A percentile compares a stretch with the other conserved stretches of the same genome.
phyloP scores from a whole-genome alignment of 2,113 vertebrate genomes.

The Cyprinodon variegatus region DNA sequence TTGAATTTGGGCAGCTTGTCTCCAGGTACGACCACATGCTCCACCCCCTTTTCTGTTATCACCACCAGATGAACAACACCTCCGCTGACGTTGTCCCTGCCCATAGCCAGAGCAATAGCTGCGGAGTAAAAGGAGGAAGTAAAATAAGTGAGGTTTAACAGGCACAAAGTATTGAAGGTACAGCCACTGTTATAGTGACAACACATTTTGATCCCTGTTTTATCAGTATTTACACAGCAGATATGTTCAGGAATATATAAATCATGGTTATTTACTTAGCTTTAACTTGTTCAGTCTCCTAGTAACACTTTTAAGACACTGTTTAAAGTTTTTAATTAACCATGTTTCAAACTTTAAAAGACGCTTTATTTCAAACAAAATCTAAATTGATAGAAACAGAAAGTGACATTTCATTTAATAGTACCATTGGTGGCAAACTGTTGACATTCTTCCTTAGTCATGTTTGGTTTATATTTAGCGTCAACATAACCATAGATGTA shows the following conservation, averaged over 20 bases:
- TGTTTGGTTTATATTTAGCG: constrained; percentile 78
- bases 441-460: constrained; percentile 75
- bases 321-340: too few species aligned
- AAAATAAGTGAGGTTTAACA: neutral
- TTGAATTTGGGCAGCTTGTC: constrained; percentile 78
- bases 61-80: constrained; percentile 78
- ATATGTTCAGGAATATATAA: too few species aligned
- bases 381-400: too few species aligned
- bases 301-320: too few species aligned
- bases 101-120: constrained; percentile 80
- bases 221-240: too few species aligned
- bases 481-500: constrained; percentile 81
- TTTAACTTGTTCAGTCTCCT: too few species aligned
- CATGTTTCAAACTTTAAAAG: too few species aligned
- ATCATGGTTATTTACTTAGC: too few species aligned
- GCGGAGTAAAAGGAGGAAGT: neutral
- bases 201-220: too few species aligned
- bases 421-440: constrained; percentile 77
- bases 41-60: constrained; percentile 69
- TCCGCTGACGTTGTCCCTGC: constrained; percentile 80
- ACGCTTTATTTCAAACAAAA: too few species aligned
- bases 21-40: constrained; percentile 76
- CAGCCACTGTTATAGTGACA: too few species aligned
- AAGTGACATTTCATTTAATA: neutral
- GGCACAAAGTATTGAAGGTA: neutral